These are phyloP conservation scores for Colostygia pectinataria DNA, from an alignment of 2,888 invertebrate species.

Conservation along the genomic window DNA sequence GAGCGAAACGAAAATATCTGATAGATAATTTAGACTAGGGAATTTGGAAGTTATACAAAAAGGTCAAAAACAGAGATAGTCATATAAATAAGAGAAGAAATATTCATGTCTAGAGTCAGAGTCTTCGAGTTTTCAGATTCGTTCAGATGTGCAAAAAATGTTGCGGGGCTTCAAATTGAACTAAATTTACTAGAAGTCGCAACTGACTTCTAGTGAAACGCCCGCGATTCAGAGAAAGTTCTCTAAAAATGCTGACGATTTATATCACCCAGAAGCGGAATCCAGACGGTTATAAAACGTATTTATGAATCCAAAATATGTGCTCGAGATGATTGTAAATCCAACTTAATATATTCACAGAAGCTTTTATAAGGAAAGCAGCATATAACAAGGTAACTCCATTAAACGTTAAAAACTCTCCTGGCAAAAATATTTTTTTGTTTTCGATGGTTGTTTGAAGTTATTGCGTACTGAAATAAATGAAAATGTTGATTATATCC, in stretches of 20 bases:
- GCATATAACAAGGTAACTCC: constrained; percentile 41
- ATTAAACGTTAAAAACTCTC: constrained; percentile 40
- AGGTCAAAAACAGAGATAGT: neutral
- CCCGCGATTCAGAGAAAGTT: no score
- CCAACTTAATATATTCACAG: constrained; percentile 16
- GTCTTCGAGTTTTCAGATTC: no score
- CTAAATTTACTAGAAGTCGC: no score
- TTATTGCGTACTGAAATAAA: constrained; percentile 49
- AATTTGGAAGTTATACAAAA: no score
- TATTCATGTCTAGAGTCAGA: no score
- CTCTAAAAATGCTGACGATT: neutral
- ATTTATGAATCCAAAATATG: neutral
- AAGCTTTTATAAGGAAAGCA: constrained; percentile 26
- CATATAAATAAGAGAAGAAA: neutral
- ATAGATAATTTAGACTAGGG: no score
- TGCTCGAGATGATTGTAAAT: constrained; percentile 20
- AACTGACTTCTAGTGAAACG: no score
- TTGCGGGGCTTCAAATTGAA: no score
- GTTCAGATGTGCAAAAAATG: no score
- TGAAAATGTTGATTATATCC: constrained; percentile 46
- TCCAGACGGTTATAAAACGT: neutral
- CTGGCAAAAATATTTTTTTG: constrained; percentile 44
- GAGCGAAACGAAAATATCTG: neutral
- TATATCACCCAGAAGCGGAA: neutral
- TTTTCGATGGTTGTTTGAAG: constrained; percentile 46